Evolutionary conservation across 2,797 vertebrate genomes (phyloP).

Genomic region (Scleropages formosus): DNA sequence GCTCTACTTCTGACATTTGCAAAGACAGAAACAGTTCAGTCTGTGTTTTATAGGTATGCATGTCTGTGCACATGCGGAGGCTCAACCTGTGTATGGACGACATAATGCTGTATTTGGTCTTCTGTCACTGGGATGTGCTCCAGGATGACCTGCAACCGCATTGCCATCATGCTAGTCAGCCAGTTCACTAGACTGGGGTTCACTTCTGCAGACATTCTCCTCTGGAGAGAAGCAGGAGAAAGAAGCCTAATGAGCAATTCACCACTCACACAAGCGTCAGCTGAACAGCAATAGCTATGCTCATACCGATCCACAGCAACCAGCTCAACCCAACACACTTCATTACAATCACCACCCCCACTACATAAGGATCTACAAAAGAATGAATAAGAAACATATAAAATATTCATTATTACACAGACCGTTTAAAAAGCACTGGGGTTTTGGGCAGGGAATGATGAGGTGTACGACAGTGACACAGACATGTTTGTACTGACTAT

Average conservation of each 20-base stretch:
- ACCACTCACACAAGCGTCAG: not conserved
- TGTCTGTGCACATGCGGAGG: not conserved
- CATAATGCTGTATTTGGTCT: slow-evolving; percentile 80
- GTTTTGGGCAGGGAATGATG: not conserved
- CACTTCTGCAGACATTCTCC: slow-evolving; percentile 85
- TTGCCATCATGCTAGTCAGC: slow-evolving; percentile 91
- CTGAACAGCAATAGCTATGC: not conserved
- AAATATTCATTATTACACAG: too few species aligned
- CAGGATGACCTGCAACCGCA: slow-evolving; percentile 86
- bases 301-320: not conserved
- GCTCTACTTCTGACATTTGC: not conserved
- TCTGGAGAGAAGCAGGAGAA: slow-evolving; percentile 57
- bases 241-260: not conserved
- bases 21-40: not conserved
- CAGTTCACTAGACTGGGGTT: slow-evolving; percentile 88
- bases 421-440: not conserved
- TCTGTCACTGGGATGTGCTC: slow-evolving; percentile 85
- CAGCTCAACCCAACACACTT: not conserved
- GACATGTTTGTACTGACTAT: slow-evolving; percentile 73
- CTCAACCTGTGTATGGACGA: slow-evolving; percentile 59
- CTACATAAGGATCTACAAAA: not conserved
- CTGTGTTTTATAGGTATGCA: not conserved
- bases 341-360: not conserved
- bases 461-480: too few species aligned
- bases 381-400: too few species aligned